Percentiles rank a stretch among this genome's conserved stretches.
Conservation (phyloP, 35 echinoderm and acorn worm genomes). For the Stichopus chloronotus region DNA sequence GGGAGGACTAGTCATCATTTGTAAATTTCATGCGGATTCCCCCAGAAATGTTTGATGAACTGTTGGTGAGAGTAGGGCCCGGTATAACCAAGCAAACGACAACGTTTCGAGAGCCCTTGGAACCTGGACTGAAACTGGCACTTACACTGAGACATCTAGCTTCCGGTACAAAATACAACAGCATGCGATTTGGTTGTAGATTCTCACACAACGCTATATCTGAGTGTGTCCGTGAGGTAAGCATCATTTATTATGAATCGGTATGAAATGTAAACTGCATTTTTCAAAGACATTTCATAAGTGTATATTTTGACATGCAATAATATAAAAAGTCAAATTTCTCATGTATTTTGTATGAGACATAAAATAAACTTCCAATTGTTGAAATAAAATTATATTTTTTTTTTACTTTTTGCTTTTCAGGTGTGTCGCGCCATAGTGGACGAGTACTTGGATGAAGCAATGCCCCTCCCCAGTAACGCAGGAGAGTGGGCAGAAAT, state of each 20-base stretch:
- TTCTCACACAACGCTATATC: conserved; percentile 57
- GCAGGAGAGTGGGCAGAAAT: conserved; percentile 27
- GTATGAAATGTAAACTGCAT: neutral
- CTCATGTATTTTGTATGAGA: neutral
- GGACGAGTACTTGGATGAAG: conserved; percentile 66
- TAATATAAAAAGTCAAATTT: neutral
- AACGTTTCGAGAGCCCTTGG: neutral
- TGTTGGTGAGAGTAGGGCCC: neutral
- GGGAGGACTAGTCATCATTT: conserved; percentile 35
- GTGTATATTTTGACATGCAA: neutral
- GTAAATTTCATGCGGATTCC: conserved; percentile 9
- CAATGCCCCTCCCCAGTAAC: conserved; percentile 49
- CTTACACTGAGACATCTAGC: conserved; percentile 63
- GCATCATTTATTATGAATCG: neutral
- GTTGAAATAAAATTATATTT: neutral
- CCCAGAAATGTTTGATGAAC: neutral
- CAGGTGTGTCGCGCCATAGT: conserved; percentile 50
- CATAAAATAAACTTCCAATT: neutral
- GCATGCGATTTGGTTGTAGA: conserved; percentile 54
- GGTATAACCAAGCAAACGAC: neutral
- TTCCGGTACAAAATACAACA: conserved; percentile 50
- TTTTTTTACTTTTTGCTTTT: neutral
- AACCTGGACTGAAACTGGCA: conserved; percentile 59
- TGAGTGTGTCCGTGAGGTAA: conserved; percentile 51
- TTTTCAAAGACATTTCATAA: conserved; percentile 17